Base-by-base conservation (phyloP, 2,888 invertebrate species). In the Drosophila atripex region DNA sequence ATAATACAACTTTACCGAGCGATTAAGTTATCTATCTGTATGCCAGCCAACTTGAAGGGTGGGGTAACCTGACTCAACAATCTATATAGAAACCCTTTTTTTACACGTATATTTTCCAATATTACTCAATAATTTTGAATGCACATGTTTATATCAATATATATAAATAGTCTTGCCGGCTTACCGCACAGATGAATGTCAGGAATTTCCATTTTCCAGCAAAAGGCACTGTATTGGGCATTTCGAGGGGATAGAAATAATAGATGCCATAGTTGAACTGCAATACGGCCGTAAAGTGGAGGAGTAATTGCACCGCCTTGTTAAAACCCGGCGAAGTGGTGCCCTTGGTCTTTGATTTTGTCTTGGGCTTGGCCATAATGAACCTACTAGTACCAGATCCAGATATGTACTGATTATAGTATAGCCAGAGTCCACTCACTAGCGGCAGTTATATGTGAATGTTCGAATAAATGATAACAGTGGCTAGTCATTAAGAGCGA, bases 151-250 rank as follows among this genome's bases (percentile, higher is more conserved):
- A 2, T 35, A n/a, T 35, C 5, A 4, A 12, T 35, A 35, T 35
- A 11, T 12, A 35, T n/a, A 12, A 35, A 35, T 28, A 28, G 0
- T 28, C 5, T 41, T 58, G 8, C 43, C 4, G 8, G 35, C 88
- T 93, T 93, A 97, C 97, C 92, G 95, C 95, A 93, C 97, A 93
- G 92, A 96, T 93, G 87, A 95, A 95, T 21, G 97, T 97, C 72
- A 97, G 92, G 91, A 94, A 97, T 91, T 96, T 97, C 76, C 96
- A 94, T 92, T 96, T 97, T 80, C 95, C 95, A 64, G 95, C 96
- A 89, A 94, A 96, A 6, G 78, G 82, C 65, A 77, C 74, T 2
- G 73, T 59, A 9, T 51, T 46, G 0, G 95, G 95, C 75, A 95
- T 90, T 14, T 87, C 74, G 25, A 95, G 94, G 87, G 92, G 92